phyloP scores from a whole-genome alignment of 2,797 vertebrate genomes.

The Denticeps clupeoides region DNA sequence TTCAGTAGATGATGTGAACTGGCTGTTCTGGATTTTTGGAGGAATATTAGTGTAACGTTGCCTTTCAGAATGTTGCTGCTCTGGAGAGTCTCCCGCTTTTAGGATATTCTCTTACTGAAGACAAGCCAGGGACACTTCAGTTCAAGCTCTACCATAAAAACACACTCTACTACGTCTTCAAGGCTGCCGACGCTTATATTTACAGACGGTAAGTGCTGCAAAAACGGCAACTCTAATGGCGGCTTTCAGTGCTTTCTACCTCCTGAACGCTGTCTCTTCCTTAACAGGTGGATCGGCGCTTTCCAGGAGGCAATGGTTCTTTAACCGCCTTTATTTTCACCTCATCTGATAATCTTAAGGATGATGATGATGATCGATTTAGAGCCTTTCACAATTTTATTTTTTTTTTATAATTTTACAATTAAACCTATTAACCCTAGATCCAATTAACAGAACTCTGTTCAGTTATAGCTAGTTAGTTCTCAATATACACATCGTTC shows the following conservation, averaged over 20 bases:
- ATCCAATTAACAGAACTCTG: too few species aligned
- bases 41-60: too few species aligned
- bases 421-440: too few species aligned
- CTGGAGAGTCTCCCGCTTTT: constrained; percentile 88
- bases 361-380: too few species aligned
- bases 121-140: constrained; percentile 58
- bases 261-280: constrained; percentile 20
- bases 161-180: constrained; percentile 82
- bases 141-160: constrained; percentile 90
- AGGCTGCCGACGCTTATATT: constrained; percentile 74
- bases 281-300: constrained; percentile 81
- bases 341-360: too few species aligned
- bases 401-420: too few species aligned
- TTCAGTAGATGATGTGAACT: too few species aligned
- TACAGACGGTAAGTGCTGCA: constrained; percentile 64
- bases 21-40: too few species aligned
- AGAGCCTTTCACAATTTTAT: too few species aligned
- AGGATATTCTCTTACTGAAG: constrained; percentile 74
- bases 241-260: neutral
- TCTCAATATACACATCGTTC: too few species aligned
- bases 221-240: neutral
- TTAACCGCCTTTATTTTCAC: too few species aligned
- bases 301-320: constrained; percentile 83
- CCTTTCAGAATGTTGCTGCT: constrained; percentile 80
- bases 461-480: too few species aligned